A percentile compares a stretch with the other conserved stretches of the same genome.
Evolutionary conservation across 2,113 vertebrate genomes (phyloP).

Genomic region (Manacus vitellinus): DNA sequence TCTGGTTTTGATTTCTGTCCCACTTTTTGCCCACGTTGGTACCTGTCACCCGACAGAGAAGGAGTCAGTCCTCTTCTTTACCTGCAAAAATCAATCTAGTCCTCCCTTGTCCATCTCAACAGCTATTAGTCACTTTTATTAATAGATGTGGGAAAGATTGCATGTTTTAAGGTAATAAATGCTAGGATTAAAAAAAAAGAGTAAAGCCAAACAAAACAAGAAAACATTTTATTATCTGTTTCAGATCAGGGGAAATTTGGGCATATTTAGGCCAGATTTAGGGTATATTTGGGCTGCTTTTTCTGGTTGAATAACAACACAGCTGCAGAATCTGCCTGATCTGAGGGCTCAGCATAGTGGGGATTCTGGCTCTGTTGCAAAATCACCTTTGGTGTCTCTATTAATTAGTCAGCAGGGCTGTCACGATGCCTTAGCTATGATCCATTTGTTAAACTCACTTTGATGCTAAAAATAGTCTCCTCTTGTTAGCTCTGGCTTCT

Average conservation of each 20-base stretch:
- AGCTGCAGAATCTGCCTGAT: neutral
- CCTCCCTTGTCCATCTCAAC: rapidly evolving
- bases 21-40: neutral
- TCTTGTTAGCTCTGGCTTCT: slow-evolving; percentile 10
- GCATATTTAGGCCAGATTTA: neutral
- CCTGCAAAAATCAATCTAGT: neutral
- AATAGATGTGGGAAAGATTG: neutral
- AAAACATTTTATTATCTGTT: neutral
- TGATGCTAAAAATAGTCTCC: slow-evolving; percentile 42
- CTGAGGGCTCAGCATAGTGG: neutral
- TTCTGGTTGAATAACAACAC: neutral
- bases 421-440: slow-evolving; percentile 18
- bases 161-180: neutral
- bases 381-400: slow-evolving; percentile 28
- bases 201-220: neutral
- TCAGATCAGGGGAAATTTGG: neutral
- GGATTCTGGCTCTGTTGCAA: slow-evolving; percentile 23
- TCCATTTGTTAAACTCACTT: slow-evolving; percentile 51
- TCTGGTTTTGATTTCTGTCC: neutral
- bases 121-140: neutral
- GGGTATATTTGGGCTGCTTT: neutral
- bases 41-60: neutral
- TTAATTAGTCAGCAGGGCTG: slow-evolving; percentile 29
- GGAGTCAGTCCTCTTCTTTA: neutral
- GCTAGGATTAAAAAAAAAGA: neutral